Base-by-base conservation (phyloP, 2,113 vertebrate species). In the Narcine bancroftii region DNA sequence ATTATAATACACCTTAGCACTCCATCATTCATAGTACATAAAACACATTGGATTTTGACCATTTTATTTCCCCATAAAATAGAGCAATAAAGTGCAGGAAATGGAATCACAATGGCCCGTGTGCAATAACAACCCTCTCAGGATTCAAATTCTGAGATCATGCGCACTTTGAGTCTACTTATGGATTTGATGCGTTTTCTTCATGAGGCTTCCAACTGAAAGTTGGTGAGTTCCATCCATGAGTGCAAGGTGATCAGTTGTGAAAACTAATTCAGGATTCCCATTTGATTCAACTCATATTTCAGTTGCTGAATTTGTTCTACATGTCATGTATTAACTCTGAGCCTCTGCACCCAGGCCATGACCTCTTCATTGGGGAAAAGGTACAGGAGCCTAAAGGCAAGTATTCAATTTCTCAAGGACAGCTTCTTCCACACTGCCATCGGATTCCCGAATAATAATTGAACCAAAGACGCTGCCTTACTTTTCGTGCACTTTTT, bases 1-100 rank as follows among this genome's bases (percentile, higher is more conserved):
- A 91, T 71, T 91, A 45, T 91, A 91, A 66, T 45, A 91, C 63
- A 91, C 89, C 89, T 69, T 69, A 47, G 29, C 39, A 91, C 89
- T 91, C 65, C 39, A 91, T 91, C 89, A 91, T 91, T 91, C 89
- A 71, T 24, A 71, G 89, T 42, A 26, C 71, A 71, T 91, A 36
- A 66, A 91, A 91, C 65, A 69, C 63, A 91, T 60, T 17, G 24
- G 63, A 91, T 26, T 91, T 69, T 91, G 89, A 91, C 89, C 71
- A 91, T 66, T 91, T 91, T 91, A 91, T 91, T 91, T 39, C 65
- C 42, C 89, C 21, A 91, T 91, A 91, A 91, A 91, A 91, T 45
- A 91, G 21, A 69, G 63, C 89, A 91, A 91, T 91, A 91, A 91
- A 91, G 89, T 17, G 42, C 89, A 91, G 89, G 89, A 91, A 91